These are phyloP conservation scores for Lycodopsis pacificus DNA, from an alignment of 2,797 vertebrate species.

Conservation along the genomic window DNA sequence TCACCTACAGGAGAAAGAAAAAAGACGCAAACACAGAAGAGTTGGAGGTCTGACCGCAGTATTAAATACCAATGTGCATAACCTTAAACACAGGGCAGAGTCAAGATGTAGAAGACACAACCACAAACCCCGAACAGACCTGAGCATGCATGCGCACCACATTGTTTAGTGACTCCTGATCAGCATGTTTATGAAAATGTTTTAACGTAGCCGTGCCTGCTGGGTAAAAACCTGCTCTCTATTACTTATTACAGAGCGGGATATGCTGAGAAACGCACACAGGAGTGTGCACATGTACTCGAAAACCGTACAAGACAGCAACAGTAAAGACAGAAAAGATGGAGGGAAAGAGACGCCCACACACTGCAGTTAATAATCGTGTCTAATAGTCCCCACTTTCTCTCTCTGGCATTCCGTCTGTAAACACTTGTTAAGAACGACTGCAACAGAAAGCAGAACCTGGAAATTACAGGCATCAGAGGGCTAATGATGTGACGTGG, in stretches of 20 bases:
- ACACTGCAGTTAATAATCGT: conserved; percentile 57
- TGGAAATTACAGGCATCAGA: conserved; percentile 70
- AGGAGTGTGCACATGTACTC: conserved; percentile 10
- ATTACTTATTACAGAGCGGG: conserved; percentile 73
- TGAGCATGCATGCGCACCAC: conserved; percentile 68
- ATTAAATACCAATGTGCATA: conserved; percentile 67
- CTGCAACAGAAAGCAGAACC: conserved; percentile 68
- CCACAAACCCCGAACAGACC: conserved; percentile 63
- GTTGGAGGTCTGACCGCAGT: conserved; percentile 66
- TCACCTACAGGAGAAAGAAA: conserved; percentile 84
- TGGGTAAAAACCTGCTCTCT: conserved; percentile 77
- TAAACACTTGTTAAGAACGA: conserved; percentile 72
- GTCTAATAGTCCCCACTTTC: conserved; percentile 61
- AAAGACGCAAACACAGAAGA: conserved; percentile 49
- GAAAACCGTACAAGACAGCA: not conserved
- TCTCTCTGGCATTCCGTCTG: conserved; percentile 65
- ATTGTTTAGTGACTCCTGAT: conserved; percentile 74
- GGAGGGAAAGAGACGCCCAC: conserved; percentile 10
- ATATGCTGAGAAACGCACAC: conserved; percentile 49
- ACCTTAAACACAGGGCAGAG: conserved; percentile 52
- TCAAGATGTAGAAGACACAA: conserved; percentile 61
- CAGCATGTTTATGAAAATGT: conserved; percentile 77
- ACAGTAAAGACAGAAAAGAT: conserved; percentile 21
- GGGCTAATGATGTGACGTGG: conserved; percentile 69
- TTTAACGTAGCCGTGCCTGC: conserved; percentile 64